phyloP scores from a whole-genome alignment of 2,888 invertebrate genomes.

The Peribatodes rhomboidaria region DNA sequence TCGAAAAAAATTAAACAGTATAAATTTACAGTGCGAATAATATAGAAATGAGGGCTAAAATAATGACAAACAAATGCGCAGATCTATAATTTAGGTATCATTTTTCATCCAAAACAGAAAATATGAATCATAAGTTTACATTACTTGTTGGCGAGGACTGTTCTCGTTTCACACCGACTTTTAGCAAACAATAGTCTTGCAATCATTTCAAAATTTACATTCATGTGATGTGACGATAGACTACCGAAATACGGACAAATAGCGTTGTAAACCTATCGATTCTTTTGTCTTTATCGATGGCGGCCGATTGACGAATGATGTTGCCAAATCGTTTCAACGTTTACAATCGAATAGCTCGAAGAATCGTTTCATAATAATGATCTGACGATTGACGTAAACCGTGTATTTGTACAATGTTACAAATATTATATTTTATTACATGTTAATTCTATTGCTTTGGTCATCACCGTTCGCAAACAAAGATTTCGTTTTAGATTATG shows the following conservation, averaged over 20 bases:
- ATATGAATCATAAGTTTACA: neutral
- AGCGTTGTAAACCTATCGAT: constrained; percentile 32
- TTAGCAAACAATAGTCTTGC: neutral
- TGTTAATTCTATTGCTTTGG: constrained; percentile 51
- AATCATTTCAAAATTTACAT: constrained; percentile 21
- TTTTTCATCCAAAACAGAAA: neutral
- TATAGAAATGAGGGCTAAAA: no score
- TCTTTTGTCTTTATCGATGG: constrained; percentile 22
- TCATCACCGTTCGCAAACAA: constrained; percentile 18
- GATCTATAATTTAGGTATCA: neutral
- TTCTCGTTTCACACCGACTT: neutral
- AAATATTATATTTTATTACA: constrained; percentile 54
- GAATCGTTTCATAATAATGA: constrained; percentile 40
- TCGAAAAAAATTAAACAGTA: no score
- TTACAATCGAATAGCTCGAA: constrained; percentile 39
- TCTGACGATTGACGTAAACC: constrained; percentile 52
- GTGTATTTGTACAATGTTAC: constrained; percentile 46
- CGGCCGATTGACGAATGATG: constrained; percentile 36
- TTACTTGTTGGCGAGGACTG: neutral
- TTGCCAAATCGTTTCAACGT: constrained; percentile 44
- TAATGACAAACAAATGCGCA: no score
- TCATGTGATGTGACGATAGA: constrained; percentile 16
- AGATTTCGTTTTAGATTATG: constrained; percentile 13
- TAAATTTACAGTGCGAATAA: no score
- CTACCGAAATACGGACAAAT: constrained; percentile 22